phyloP scores from a whole-genome alignment of 2,797 vertebrate species.

The Neosilurus mollespiculum region DNA sequence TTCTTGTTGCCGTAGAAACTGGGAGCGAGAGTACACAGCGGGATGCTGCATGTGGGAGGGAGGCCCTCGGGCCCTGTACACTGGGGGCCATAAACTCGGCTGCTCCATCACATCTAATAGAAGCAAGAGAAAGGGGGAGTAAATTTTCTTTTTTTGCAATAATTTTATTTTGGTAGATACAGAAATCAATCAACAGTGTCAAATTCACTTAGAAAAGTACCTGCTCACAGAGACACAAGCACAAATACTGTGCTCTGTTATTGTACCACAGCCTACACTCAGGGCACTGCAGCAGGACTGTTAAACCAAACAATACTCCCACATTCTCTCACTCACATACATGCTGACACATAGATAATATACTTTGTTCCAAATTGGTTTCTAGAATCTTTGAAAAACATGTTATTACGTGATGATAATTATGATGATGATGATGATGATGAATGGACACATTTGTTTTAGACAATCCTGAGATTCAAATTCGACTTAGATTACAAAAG shows the following conservation, averaged over 20 bases:
- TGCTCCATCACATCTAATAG: conserved; percentile 96
- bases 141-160: conserved; percentile 41
- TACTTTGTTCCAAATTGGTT: conserved; percentile 39
- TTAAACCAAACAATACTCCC: conserved; percentile 65
- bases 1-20: conserved; percentile 96
- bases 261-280: conserved; percentile 38
- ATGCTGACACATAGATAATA: conserved; percentile 50
- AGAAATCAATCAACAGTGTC: conserved; percentile 36
- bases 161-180: conserved; percentile 55
- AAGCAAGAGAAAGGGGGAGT: conserved; percentile 55
- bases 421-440: conserved; percentile 43
- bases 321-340: conserved; percentile 58
- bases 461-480: background rate
- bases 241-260: conserved; percentile 7
- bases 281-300: conserved; percentile 50
- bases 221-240: conserved; percentile 5
- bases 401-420: conserved; percentile 59
- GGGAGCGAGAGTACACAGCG: conserved; percentile 88
- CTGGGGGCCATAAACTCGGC: conserved; percentile 91
- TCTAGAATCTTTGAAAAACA: conserved; percentile 25
- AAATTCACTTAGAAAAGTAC: conserved; percentile 23
- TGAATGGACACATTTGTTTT: conserved; percentile 11
- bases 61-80: conserved; percentile 89
- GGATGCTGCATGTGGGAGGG: conserved; percentile 93
- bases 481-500: background rate